A percentile compares a stretch with the other conserved stretches of the same genome.
Conservation (phyloP, 2,797 vertebrate species). For the Crenichthys baileyi region DNA sequence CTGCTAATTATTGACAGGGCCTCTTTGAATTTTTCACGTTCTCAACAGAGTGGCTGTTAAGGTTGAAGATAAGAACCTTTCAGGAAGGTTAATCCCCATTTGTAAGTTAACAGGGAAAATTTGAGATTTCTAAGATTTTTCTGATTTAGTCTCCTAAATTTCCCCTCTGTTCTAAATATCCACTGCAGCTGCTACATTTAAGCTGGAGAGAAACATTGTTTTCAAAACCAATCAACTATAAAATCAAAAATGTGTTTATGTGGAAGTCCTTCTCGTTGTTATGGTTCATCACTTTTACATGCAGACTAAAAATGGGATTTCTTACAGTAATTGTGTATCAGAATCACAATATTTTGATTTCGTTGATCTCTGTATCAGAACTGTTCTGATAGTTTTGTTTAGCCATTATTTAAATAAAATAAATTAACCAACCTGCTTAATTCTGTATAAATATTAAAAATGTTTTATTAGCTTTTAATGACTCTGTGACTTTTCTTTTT, state of each 20-base stretch:
- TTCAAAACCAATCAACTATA: not conserved
- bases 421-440: no score
- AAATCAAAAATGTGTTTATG: not conserved
- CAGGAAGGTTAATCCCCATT: not conserved
- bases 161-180: not conserved
- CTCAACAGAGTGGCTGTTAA: not conserved
- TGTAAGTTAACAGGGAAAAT: not conserved
- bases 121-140: not conserved
- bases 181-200: no score
- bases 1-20: slow-evolving; percentile 11
- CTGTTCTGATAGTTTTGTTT: no score
- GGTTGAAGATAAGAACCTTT: not conserved
- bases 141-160: not conserved
- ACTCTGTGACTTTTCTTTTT: not conserved
- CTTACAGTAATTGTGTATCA: not conserved
- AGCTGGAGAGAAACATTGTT: not conserved
- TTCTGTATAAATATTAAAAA: no score
- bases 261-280: not conserved
- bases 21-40: slow-evolving; percentile 2
- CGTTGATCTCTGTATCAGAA: no score
- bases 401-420: no score
- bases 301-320: not conserved
- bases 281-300: not conserved
- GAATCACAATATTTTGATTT: not conserved
- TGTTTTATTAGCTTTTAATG: not conserved